Conservation (phyloP, 2,888 invertebrate species). For the Pseudoips prasinana region DNA sequence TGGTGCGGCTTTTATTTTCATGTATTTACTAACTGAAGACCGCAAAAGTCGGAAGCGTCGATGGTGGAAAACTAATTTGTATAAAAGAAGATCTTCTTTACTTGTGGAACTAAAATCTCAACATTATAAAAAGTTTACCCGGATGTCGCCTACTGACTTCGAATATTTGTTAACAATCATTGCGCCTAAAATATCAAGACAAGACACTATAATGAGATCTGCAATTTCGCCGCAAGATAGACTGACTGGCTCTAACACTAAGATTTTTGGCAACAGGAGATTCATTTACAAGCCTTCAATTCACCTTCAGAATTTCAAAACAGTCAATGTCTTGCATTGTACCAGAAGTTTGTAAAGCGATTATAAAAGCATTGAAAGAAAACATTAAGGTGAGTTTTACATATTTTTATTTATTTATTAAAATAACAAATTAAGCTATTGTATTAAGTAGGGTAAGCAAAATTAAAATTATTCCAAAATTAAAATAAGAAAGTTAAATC, state of each 20-base stretch:
- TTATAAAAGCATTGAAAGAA: conserved; percentile 15
- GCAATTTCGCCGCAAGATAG: conserved; percentile 15
- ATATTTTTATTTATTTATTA: conserved; percentile 15
- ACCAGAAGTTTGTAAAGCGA: conserved; percentile 21
- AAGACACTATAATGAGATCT: conserved; percentile 13
- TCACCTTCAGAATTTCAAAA: conserved; percentile 18
- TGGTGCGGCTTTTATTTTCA: conserved; percentile 12
- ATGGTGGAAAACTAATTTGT: conserved; percentile 13
- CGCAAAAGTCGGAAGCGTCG: conserved; percentile 9
- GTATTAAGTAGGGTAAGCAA: conserved; percentile 10
- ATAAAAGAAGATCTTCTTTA: conserved; percentile 11
- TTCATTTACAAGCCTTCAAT: conserved; percentile 16
- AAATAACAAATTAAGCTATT: conserved; percentile 9
- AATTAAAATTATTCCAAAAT: conserved; percentile 8
- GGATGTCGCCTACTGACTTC: conserved; percentile 18
- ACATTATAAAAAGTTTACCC: conserved; percentile 17
- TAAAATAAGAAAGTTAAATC: conserved; percentile 3
- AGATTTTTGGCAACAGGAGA: conserved; percentile 20
- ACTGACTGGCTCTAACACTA: conserved; percentile 14
- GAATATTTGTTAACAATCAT: conserved; percentile 17
- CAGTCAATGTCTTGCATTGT: conserved; percentile 15
- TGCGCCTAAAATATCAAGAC: conserved; percentile 14
- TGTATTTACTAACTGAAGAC: conserved; percentile 13
- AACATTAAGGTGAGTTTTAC: conserved; percentile 13
- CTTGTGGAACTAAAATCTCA: conserved; percentile 13